Evolutionary conservation across 2,888 invertebrate genomes (phyloP).

Genomic region (Azorinus chamasolen): DNA sequence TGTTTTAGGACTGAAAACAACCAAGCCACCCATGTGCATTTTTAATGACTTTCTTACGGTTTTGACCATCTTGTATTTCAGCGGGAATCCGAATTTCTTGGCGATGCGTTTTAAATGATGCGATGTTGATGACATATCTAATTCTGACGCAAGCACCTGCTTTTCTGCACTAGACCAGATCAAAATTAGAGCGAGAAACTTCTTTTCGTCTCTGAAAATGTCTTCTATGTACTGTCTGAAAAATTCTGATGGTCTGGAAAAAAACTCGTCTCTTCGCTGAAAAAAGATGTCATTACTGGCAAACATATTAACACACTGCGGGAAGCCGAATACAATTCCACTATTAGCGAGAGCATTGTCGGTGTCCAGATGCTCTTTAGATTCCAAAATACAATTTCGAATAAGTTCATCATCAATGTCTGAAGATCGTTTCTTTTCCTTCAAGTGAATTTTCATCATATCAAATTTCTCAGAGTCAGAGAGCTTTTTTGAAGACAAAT

Average conservation of each 20-base stretch:
- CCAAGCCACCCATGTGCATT: conserved; percentile 31
- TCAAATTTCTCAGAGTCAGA: background rate
- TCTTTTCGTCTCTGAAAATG: conserved; percentile 27
- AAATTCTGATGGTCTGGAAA: conserved; percentile 32
- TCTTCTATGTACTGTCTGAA: conserved; percentile 42
- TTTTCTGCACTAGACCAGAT: conserved; percentile 36
- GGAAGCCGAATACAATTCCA: conserved; percentile 41
- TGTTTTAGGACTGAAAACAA: conserved; percentile 8
- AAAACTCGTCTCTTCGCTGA: conserved; percentile 19
- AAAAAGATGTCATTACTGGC: conserved; percentile 30
- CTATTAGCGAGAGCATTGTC: too few relatives aligned
- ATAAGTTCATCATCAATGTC: background rate
- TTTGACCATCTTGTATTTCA: conserved; percentile 16
- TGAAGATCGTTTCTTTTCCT: too few relatives aligned
- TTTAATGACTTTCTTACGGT: conserved; percentile 31
- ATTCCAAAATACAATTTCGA: too few relatives aligned
- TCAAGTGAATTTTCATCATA: too few relatives aligned
- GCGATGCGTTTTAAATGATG: conserved; percentile 12
- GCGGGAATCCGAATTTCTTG: conserved; percentile 23
- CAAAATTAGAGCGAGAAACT: conserved; percentile 42
- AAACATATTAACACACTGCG: conserved; percentile 47
- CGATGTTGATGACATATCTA: conserved; percentile 14
- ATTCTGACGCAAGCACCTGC: background rate
- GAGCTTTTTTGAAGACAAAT: conserved; percentile 36
- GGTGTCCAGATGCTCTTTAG: too few relatives aligned